Base-by-base conservation (phyloP, 2,113 vertebrate species). In the Geococcyx californianus region DNA sequence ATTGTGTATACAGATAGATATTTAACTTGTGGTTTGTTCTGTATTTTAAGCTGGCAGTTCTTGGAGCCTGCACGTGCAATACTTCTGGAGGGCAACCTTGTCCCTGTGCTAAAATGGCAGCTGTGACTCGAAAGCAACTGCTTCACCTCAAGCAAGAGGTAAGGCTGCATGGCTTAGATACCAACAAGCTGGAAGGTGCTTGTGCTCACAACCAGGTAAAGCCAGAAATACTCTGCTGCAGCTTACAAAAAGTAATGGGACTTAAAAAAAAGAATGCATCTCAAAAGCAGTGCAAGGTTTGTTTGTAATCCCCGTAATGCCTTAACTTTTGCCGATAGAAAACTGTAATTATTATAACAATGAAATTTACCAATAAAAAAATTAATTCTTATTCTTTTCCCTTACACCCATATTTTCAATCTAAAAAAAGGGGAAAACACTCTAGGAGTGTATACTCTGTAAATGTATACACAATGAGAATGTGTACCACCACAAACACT, bases 71-170 rank as follows among this genome's bases (percentile, higher is more conserved):
- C 81, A 92, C 94, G 49, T 99, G 99, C 90, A 90, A 7, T 5
- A 67, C 94, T 21, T 86, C 95, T 4, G 87, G 72, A 36, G 97
- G 93, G 16, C 97, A 97, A 13, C 98, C 98, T 3, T 99, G 99
- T 88, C 86, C 97, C 11, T 99, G 99, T 87, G 98, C 98, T 51
- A 98, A 72, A 67, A 98, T 86, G 47, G 98, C 98, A 6, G 98
- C 98, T 6, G 97, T 98, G 42, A 97, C 98, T 86, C 97, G 97
- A 56, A 99, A 98, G 85, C 98, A 98, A 58, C 97, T 99, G 23
- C 97, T 99, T 44, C 98, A 98, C 84, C 98, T 99, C 81, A 98
- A 95, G 87, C 97, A 98, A n/a, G 98, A 99, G 99, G 99, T 99
- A 98, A 72, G 1, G 1, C 21, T 16, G 67, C 36, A 33, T 80